Evolutionary conservation across 2,113 vertebrate species (phyloP), one percentile per base, ranked within the genome.

Genomic region (Oenanthe oenanthe): DNA sequence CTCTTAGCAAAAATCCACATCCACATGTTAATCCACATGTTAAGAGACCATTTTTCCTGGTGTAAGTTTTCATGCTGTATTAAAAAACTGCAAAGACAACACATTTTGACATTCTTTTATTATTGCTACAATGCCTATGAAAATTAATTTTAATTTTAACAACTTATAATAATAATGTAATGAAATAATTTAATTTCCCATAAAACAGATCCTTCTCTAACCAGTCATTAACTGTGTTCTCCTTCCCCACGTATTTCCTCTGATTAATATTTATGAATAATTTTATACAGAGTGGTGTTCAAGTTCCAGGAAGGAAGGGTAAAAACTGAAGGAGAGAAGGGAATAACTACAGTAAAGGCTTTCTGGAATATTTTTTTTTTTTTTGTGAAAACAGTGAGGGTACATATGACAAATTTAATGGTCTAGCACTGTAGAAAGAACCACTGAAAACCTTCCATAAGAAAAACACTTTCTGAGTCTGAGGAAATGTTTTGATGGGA

Each of bases 71-170:
- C 86, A 48, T 79, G 88, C 65, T 70, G 1, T 82, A 34, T 85
- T 95, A 72, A 89, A 97, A 95, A 95, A 22, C 17, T 93, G 58
- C 77, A 89, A 93, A 88, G 65, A 21, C 48, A 88, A 93, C 74
- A 96, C 15, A 88, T 96, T 95, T 96, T 95, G 62, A 93, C 60
- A 90, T 93, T 76, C 65, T 88, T 91, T 91, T 95, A 72, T 50
- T 91, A 80, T 51, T 94, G 42, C 29, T 94, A 57, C 32, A 91
- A 50, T 88, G 82, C 36, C 92, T 91, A 53, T 8, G 28, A 95
- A 96, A 95, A 96, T 96, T 88, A 96, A 94, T 96, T 93, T 66
- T 48, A 78, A 50, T 74, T 88, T 84, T 85, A 97, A 93, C 14
- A 91, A 34, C 17, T 92, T 95, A n/a, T 9, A 92, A 58, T 82